These are phyloP conservation scores for Hippopotamyrus pictus DNA, from an alignment of 2,797 vertebrate species.

Conservation along the genomic window DNA sequence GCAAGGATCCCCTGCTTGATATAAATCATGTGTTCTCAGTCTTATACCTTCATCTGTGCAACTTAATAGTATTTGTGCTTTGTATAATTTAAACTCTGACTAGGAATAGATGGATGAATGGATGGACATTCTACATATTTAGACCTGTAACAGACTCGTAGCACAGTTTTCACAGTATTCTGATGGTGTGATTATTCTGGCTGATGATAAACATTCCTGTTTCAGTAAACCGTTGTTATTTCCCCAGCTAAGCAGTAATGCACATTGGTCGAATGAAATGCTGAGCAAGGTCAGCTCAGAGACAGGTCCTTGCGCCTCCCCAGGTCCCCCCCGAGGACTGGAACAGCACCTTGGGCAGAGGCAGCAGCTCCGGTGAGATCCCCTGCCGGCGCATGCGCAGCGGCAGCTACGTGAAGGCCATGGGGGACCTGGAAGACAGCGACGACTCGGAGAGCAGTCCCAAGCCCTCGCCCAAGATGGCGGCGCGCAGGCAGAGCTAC, in stretches of 20 bases:
- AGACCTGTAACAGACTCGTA: neutral
- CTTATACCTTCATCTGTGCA: neutral
- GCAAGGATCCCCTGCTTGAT: neutral
- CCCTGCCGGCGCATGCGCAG: slow-evolving; percentile 96
- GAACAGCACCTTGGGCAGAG: slow-evolving; percentile 77
- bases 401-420: slow-evolving; percentile 97
- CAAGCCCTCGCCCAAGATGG: slow-evolving; percentile 90
- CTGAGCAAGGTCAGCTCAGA: neutral
- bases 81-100: neutral
- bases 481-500: slow-evolving; percentile 97
- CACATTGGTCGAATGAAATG: neutral
- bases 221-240: neutral
- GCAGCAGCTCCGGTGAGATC: slow-evolving; percentile 80
- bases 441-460: slow-evolving; percentile 94
- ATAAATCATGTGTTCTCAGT: neutral
- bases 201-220: neutral
- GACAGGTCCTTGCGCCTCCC: neutral
- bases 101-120: neutral
- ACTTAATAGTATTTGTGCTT: neutral
- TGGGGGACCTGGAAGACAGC: slow-evolving; percentile 92
- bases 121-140: neutral
- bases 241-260: neutral
- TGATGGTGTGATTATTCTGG: neutral
- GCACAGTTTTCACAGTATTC: neutral
- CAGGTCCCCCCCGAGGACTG: slow-evolving; percentile 92